Base-by-base conservation (phyloP, 2,113 vertebrate genomes). In the Malurus alboscapulatus region DNA sequence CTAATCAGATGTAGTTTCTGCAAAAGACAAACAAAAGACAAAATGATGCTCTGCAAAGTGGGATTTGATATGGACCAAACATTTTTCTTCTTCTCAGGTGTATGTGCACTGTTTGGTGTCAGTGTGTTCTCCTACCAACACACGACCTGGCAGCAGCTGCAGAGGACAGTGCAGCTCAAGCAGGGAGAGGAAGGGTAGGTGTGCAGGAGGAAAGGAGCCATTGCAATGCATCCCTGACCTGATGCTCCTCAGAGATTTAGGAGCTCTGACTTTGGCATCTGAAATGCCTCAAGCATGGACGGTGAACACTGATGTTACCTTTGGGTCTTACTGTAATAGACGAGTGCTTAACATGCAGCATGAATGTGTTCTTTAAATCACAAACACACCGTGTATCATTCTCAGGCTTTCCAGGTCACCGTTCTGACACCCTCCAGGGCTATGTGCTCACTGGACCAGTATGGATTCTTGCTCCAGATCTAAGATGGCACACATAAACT, bases 381-480 rank as follows among this genome's bases (percentile, higher is more conserved):
- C 65, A 82, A 78, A 79, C 18, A 66, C 29, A 20, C 10, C 6
- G 7, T 58, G 15, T 61, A 2, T 83, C 7, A 0, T 67, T 77
- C 75, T 67, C 61, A 58, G 58, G 18, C 55, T 55, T 90, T 75
- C 57, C 89, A 96, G 91, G 85, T 72, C 84, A 65, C 55, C 10
- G 0, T 62, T 81, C 91, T 86, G 77, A 59, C 53, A 57, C 1
- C 25, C 71, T 79, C 53, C 94, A 47, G 48, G 97, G 97, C 59
- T 96, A 97, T 10, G 25, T 79, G 36, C 50, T 95, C 19, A 62
- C 92, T 84, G 96, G 97, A 88, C 96, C 97, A 47, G 71, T 97
- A 29, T 5, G 44, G 85, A 89, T 93, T 72, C 61, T 51, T 63
- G 61, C 94, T 85, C 68, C 91, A 90, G 61, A 81, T 45, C 85